Conservation (phyloP, 2,797 vertebrate species). For the Thripadectes ignobilis region DNA sequence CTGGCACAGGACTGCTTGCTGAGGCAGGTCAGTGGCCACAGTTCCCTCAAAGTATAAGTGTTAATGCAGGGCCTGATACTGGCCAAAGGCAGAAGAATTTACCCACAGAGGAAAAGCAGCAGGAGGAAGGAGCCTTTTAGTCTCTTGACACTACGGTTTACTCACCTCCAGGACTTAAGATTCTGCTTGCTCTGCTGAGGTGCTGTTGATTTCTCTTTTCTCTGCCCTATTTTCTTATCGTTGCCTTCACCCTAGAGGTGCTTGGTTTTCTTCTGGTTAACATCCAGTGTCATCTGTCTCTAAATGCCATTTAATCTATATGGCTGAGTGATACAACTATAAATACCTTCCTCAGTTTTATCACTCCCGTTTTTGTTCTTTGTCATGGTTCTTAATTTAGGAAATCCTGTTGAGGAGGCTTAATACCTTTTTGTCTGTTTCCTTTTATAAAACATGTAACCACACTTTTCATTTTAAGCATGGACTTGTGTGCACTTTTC, state of each 20-base stretch:
- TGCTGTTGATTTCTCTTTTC: background rate
- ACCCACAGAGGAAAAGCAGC: rapidly evolving
- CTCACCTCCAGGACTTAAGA: background rate
- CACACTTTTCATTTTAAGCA: background rate
- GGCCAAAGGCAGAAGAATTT: background rate
- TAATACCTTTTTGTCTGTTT: background rate
- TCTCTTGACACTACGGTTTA: background rate
- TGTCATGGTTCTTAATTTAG: background rate
- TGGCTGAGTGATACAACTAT: background rate
- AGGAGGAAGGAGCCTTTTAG: background rate
- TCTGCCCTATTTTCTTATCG: background rate
- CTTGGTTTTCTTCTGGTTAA: background rate
- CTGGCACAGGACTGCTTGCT: background rate
- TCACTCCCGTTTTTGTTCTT: background rate
- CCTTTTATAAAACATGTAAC: background rate
- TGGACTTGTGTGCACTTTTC: background rate
- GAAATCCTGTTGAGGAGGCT: background rate
- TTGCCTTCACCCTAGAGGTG: background rate
- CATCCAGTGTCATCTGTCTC: background rate
- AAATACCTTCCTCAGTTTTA: background rate
- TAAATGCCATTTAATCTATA: background rate
- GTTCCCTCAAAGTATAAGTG: background rate
- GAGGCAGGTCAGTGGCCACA: background rate
- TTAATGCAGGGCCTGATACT: background rate
- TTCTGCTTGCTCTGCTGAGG: background rate